Evolutionary conservation across 2,113 vertebrate genomes (phyloP).

Genomic region (Leptocoma aspasia): DNA sequence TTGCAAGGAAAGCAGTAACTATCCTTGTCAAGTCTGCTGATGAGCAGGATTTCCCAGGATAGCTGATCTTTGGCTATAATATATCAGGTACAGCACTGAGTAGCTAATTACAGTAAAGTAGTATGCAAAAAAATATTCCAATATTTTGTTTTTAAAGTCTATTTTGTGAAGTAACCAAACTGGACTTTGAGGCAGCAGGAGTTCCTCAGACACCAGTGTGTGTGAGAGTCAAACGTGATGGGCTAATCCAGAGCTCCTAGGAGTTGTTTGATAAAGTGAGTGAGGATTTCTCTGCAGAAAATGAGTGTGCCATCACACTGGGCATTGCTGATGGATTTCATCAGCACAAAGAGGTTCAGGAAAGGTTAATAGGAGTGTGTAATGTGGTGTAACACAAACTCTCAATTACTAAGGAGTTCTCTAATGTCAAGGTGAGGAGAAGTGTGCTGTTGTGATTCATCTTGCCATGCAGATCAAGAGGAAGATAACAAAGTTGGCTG

Average conservation of each 20-base stretch:
- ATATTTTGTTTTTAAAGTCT: neutral
- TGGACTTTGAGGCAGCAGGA: neutral
- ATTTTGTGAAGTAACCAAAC: neutral
- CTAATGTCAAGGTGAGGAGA: conserved; percentile 33
- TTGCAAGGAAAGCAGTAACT: neutral
- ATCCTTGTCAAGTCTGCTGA: neutral
- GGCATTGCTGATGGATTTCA: conserved; percentile 45
- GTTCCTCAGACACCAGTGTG: neutral
- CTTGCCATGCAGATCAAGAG: neutral
- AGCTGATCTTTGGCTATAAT: neutral
- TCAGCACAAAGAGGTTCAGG: conserved; percentile 20
- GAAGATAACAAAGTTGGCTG: neutral
- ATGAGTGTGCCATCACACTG: neutral
- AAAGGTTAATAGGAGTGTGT: conserved; percentile 61
- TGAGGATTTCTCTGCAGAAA: neutral
- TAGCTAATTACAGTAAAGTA: neutral
- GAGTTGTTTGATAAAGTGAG: neutral
- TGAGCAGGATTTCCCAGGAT: neutral
- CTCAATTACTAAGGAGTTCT: conserved; percentile 7
- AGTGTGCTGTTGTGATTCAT: neutral
- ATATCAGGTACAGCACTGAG: neutral
- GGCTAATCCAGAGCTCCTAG: neutral
- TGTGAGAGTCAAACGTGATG: neutral
- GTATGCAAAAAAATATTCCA: neutral
- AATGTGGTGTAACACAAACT: conserved; percentile 61